Base-by-base conservation (phyloP, 2,113 vertebrate genomes). In the Ammodytes dubius region DNA sequence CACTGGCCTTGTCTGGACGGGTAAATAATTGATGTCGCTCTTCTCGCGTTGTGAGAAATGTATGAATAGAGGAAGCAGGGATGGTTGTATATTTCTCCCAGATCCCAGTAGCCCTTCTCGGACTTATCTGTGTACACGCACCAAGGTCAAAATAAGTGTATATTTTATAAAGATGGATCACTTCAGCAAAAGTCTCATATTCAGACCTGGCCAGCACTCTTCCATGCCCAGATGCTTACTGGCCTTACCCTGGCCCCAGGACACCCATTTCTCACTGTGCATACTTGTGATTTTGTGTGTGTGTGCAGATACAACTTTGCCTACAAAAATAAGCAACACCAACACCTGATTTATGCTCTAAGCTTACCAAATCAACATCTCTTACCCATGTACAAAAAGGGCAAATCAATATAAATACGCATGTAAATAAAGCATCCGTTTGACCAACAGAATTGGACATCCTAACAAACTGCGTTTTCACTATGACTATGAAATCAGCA, bases 121-220 rank as follows among this genome's bases (percentile, higher is more conserved):
- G 82, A 92, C 88, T 91, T 90, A 92, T 93, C 90, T 88, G 60
- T 81, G 85, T 90, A 91, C 86, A 85, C 50, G 13, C 76, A 76
- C 84, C 93, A 94, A 95, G 94, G 94, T 93, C 92, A 95, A 80
- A 93, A 88, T 85, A 87, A 90, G 88, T 81, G 76, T 88, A 90
- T 91, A 90, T 91, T 93, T 92, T 91, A 92, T 90, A 90, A 91
- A 94, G 93, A 94, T 77, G 82, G 88, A 94, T 93, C 52, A 43
- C 91, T 80, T 52, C 12, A 60, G 83, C 72, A 85, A 79, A 91
- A 85, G 61, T 83, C 70, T 71, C 5, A 42, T 74, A 72, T 90
- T 90, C 78, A 79, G 85, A 76, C 53, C 74, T 77, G 77, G 82
- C 63, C 74, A 59, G 74, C 58, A 12, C 63, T 74, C 68, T 82